A percentile compares a stretch with the other conserved stretches of the same genome.
These are phyloP conservation scores for Clamator glandarius DNA, from an alignment of 2,797 vertebrate genomes.

Conservation along the genomic window DNA sequence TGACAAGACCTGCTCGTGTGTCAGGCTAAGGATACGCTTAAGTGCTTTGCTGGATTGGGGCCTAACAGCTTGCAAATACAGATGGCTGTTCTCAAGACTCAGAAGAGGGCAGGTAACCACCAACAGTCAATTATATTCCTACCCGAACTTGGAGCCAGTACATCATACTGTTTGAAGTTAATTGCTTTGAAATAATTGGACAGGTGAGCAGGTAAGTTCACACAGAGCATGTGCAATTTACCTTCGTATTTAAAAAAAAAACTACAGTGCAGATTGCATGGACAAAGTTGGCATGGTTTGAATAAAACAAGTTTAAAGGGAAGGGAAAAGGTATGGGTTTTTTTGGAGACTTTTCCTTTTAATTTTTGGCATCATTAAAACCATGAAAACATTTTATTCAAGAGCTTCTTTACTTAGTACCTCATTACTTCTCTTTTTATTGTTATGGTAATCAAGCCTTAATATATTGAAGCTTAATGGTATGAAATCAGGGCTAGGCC, in stretches of 20 bases:
- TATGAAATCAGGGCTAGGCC: slow-evolving; percentile 51
- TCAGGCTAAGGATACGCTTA: background rate
- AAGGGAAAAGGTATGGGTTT: background rate
- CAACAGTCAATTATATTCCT: slow-evolving; percentile 35
- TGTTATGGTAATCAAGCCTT: slow-evolving; percentile 69
- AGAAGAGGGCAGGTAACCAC: slow-evolving; percentile 44
- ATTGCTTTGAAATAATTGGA: slow-evolving; percentile 73
- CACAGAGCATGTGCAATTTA: slow-evolving; percentile 37
- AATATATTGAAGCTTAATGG: slow-evolving; percentile 52
- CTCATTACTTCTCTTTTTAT: slow-evolving; percentile 69
- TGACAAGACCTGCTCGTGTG: background rate
- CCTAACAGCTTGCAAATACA: slow-evolving; percentile 14
- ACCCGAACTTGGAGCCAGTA: slow-evolving; percentile 31
- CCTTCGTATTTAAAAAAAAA: slow-evolving; percentile 40
- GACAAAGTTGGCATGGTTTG: slow-evolving; percentile 7
- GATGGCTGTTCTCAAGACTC: slow-evolving; percentile 31
- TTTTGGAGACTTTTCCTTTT: background rate
- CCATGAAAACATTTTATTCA: slow-evolving; percentile 41
- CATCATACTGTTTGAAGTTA: slow-evolving; percentile 63
- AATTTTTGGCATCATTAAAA: slow-evolving; percentile 54
- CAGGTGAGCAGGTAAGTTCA: slow-evolving; percentile 66
- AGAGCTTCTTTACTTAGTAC: slow-evolving; percentile 63
- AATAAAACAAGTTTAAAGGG: slow-evolving; percentile 31
- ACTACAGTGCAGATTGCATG: background rate
- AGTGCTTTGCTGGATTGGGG: slow-evolving; percentile 11